Conservation (phyloP, 2,888 invertebrate species). For the Selenia dentaria region DNA sequence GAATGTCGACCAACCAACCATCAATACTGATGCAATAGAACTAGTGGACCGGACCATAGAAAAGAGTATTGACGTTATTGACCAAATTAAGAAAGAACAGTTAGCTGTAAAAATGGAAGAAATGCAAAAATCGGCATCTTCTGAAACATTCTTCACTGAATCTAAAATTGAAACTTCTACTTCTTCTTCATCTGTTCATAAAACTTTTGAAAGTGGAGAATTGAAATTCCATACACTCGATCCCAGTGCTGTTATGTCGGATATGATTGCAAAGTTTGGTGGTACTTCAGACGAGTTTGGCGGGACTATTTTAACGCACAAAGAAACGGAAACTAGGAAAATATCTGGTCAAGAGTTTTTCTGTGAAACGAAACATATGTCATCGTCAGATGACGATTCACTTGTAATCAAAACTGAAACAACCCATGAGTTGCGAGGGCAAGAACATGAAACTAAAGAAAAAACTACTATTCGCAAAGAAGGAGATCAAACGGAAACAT, state of each 20-base stretch:
- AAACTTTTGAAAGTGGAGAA: slow-evolving; percentile 63
- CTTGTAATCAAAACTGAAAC: slow-evolving; percentile 76
- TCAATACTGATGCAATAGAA: slow-evolving; percentile 82
- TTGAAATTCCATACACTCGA: slow-evolving; percentile 71
- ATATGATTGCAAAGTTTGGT: slow-evolving; percentile 73
- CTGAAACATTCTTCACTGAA: slow-evolving; percentile 71
- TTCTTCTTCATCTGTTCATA: slow-evolving; percentile 74
- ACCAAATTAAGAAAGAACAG: slow-evolving; percentile 74
- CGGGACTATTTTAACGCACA: slow-evolving; percentile 77
- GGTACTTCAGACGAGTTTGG: slow-evolving; percentile 61
- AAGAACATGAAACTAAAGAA: slow-evolving; percentile 79
- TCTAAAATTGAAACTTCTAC: slow-evolving; percentile 72
- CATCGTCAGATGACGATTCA: slow-evolving; percentile 79
- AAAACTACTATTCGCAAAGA: slow-evolving; percentile 73
- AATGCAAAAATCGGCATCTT: slow-evolving; percentile 61
- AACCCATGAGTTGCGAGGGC: slow-evolving; percentile 72
- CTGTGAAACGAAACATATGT: slow-evolving; percentile 76
- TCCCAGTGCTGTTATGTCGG: slow-evolving; percentile 69
- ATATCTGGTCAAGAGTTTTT: slow-evolving; percentile 80
- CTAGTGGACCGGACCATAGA: slow-evolving; percentile 79
- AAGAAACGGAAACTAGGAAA: slow-evolving; percentile 77
- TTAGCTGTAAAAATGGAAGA: slow-evolving; percentile 74
- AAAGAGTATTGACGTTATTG: slow-evolving; percentile 70
- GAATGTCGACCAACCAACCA: slow-evolving; percentile 80
- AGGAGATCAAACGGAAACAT: slow-evolving; percentile 78